Evolutionary conservation across 1,140 invertebrate species (phyloP).

Genomic region (Rhynchophorus ferrugineus): DNA sequence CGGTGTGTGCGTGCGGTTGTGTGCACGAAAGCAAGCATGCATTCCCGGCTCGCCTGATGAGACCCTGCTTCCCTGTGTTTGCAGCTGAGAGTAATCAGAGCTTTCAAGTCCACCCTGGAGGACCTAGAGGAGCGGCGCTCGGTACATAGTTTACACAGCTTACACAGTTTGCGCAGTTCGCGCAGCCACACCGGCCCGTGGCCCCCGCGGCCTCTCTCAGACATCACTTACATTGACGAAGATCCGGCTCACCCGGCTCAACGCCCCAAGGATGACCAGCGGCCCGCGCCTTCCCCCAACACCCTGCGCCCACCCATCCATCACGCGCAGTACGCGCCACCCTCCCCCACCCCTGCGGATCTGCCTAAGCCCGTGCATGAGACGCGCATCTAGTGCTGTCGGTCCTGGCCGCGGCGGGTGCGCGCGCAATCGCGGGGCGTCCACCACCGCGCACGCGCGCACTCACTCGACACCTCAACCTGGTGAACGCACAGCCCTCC

Average conservation of each 20-base stretch:
- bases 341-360: conserved; percentile 42
- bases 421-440: conserved; percentile 9
- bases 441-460: conserved; percentile 4
- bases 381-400: conserved; percentile 56
- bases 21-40: conserved; percentile 30
- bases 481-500: conserved; percentile 10
- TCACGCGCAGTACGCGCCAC: conserved; percentile 38
- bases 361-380: conserved; percentile 62
- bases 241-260: conserved; percentile 58
- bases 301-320: conserved; percentile 38
- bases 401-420: conserved; percentile 32
- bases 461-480: conserved; percentile 10
- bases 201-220: conserved; percentile 70
- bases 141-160: conserved; percentile 94
- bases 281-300: conserved; percentile 40
- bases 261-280: conserved; percentile 42
- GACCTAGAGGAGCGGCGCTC: conserved; percentile 98
- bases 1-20: conserved; percentile 27
- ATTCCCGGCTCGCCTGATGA: conserved; percentile 37
- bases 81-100: conserved; percentile 99
- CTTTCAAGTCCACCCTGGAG: conserved; percentile 99
- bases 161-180: conserved; percentile 86
- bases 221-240: conserved; percentile 90
- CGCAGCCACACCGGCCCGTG: conserved; percentile 68
- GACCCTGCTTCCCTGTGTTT: conserved; percentile 57